Evolutionary conservation across 2,888 invertebrate species (phyloP).

Genomic region (Parasteatoda lunata): DNA sequence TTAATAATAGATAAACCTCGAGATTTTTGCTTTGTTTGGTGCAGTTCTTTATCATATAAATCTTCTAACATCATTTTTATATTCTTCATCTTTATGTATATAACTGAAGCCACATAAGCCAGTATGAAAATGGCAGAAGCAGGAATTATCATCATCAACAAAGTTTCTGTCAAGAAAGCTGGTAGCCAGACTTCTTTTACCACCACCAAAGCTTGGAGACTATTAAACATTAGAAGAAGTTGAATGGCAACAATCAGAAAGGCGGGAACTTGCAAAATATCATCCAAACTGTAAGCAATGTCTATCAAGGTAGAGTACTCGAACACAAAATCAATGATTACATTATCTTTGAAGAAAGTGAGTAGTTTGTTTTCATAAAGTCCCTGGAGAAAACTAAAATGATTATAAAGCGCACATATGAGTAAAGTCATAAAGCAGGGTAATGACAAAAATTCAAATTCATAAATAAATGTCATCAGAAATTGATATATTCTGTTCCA

Average conservation of each 20-base stretch:
- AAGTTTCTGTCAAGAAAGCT: neutral
- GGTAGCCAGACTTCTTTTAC: neutral
- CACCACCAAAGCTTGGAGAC: neutral
- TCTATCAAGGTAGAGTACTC: conserved; percentile 9
- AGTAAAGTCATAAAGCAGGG: conserved; percentile 8
- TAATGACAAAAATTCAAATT: neutral
- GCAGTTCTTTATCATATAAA: conserved; percentile 10
- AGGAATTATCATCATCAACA: neutral
- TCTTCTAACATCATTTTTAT: neutral
- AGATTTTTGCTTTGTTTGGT: neutral
- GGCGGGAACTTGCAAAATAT: neutral
- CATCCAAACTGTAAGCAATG: neutral
- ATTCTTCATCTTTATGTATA: neutral
- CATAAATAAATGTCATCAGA: no score
- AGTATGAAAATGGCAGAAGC: neutral
- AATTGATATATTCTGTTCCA: no score
- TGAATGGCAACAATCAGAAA: conserved; percentile 1
- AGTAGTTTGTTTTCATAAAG: neutral
- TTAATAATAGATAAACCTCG: neutral
- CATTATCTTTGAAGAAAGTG: neutral
- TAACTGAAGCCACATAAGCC: conserved; percentile 3
- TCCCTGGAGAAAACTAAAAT: neutral
- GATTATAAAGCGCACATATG: conserved; percentile 10
- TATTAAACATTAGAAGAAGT: conserved; percentile 25
- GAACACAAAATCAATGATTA: neutral